Percentiles rank a stretch among this genome's conserved stretches.
Conservation (phyloP, 2,888 invertebrate genomes). For the Deroplatys truncata region DNA sequence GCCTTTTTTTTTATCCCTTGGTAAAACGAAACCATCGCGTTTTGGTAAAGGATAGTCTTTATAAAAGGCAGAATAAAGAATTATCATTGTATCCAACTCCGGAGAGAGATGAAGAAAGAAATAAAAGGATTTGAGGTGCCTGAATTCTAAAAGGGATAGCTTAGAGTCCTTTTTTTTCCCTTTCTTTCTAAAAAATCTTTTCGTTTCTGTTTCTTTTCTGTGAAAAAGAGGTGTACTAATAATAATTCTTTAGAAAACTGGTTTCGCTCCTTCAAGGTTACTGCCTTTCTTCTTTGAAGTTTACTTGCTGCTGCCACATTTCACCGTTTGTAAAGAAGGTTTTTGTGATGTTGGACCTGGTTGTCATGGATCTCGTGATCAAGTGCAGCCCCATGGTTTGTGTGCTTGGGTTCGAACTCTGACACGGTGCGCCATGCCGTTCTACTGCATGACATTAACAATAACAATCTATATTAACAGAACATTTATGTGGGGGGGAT, state of each 20-base stretch:
- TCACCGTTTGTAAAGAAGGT: background rate
- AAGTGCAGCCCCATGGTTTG: background rate
- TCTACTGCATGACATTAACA: no score
- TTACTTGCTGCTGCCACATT: background rate
- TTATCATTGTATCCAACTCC: conserved; percentile 11
- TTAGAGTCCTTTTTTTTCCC: background rate
- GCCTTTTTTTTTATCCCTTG: background rate
- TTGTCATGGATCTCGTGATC: background rate
- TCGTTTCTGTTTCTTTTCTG: background rate
- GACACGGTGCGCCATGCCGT: no score
- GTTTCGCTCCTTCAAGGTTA: background rate
- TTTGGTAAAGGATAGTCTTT: background rate
- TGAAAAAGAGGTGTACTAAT: background rate
- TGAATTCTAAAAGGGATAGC: conserved; percentile 15
- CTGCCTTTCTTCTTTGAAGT: background rate
- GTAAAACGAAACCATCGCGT: conserved; percentile 11
- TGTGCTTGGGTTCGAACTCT: background rate
- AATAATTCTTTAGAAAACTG: conserved; percentile 13
- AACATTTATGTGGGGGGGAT: no score
- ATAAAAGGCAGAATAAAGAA: background rate
- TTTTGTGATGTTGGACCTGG: background rate
- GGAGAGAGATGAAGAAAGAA: background rate
- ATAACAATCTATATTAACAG: no score
- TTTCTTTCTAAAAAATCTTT: conserved; percentile 1
- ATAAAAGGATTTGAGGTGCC: conserved; percentile 5